Base-by-base conservation (phyloP, 2,888 invertebrate species). In the Omphaloscelis lunosa region DNA sequence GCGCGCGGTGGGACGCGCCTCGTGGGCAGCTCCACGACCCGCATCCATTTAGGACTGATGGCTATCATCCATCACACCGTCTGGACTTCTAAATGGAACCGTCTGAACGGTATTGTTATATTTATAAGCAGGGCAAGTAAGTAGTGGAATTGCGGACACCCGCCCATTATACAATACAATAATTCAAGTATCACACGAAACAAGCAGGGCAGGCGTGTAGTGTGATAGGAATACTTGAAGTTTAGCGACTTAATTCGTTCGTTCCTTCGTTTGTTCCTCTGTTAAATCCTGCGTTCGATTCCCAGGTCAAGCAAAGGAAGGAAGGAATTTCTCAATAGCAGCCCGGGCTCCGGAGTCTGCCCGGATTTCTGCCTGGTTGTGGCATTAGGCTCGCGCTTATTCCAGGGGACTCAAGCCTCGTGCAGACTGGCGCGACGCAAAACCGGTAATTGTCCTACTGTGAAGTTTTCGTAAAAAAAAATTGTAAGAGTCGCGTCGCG, bases 41-140 rank as follows among this genome's bases (percentile, higher is more conserved):
- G 56, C 68, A 56, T 58, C 56, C 17, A 56, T 58, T 68, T 34
- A 34, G 11, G 17, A 34, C 58, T n/a, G 68, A 34, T 34, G n/a
- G 58, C 59, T 68, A 58, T 20, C n/a, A 58, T 68, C n/a, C 53
- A n/a, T 56, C 58, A 68, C 34, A 20, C 11, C 11, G n/a, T 56
- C 68, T 68, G n/a, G n/a, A n/a, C 4, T 17, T 9, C 53, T 68
- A 56, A 34, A n/a, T 68, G 7, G n/a, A 7, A 58, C 20, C n/a
- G 34, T 58, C n/a, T 68, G 20, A 20, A 17, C 20, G 29, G 20
- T 58, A 68, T 68, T 68, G n/a, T 34, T 7, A 23, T 8, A 34
- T 34, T 39, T 68, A 56, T n/a, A 56, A 34, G 56, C 11, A 56
- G 34, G 3, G 29, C 15, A 20, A n/a, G n/a, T n/a, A n/a, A n/a